Conservation (phyloP, 2,888 invertebrate species). For the Pelosia muscerda region DNA sequence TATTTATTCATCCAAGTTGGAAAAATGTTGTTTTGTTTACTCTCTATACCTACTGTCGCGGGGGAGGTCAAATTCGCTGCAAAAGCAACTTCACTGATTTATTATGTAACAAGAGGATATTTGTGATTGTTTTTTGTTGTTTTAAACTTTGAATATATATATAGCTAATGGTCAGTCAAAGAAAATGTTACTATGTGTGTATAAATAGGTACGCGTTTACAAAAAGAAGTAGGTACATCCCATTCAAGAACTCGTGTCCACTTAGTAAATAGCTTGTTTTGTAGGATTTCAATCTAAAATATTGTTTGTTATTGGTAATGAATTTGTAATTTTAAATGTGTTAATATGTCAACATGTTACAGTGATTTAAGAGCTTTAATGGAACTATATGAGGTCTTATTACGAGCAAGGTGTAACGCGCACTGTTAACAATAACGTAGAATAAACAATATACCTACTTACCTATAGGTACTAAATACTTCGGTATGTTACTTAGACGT, state of each 20-base stretch:
- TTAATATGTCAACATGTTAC: background rate
- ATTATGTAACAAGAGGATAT: constrained; percentile 65
- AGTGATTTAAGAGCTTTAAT: background rate
- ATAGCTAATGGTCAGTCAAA: constrained; percentile 21
- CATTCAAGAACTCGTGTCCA: too few species aligned
- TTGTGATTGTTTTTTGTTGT: constrained; percentile 74
- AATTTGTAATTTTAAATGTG: background rate
- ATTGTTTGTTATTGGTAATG: background rate
- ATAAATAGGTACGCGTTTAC: background rate
- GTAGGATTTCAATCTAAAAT: too few species aligned
- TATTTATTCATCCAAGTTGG: constrained; percentile 85
- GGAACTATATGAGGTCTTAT: background rate
- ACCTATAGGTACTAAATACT: constrained; percentile 35
- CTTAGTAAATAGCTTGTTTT: too few species aligned
- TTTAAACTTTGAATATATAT: constrained; percentile 60
- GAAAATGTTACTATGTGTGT: background rate
- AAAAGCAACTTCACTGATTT: constrained; percentile 70
- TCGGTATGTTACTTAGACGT: constrained; percentile 28
- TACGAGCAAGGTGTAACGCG: background rate
- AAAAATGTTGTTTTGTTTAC: constrained; percentile 86
- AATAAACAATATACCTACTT: too few species aligned
- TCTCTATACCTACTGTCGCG: constrained; percentile 61
- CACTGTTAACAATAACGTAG: background rate
- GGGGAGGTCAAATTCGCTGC: constrained; percentile 69
- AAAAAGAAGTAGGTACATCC: too few species aligned